Conservation (phyloP, 2,113 vertebrate species). For the Onychostoma macrolepis region DNA sequence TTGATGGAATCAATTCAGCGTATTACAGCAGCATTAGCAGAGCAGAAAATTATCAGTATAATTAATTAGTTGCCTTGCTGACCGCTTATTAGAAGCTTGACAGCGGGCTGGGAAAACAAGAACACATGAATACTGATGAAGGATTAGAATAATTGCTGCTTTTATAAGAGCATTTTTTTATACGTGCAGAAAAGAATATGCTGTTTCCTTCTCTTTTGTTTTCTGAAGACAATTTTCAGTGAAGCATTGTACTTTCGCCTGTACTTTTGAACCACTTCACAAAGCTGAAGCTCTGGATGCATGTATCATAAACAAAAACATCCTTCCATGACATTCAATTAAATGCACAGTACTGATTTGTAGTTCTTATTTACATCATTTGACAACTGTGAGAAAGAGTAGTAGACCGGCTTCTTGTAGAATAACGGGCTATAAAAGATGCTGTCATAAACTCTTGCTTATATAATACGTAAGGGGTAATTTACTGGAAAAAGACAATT, state of each 20-base stretch:
- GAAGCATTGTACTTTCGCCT: not conserved
- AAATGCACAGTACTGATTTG: not conserved
- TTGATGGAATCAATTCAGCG: conserved; percentile 16
- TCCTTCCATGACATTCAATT: not conserved
- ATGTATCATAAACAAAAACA: not conserved
- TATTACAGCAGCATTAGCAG: conserved; percentile 1
- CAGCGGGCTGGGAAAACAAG: not conserved
- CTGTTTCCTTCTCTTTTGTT: not conserved
- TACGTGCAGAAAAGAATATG: not conserved
- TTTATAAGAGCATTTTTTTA: not conserved
- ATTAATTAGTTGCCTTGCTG: conserved; percentile 30
- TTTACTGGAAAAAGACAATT: not conserved
- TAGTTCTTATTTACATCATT: not conserved
- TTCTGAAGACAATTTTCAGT: not conserved
- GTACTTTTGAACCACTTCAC: not conserved
- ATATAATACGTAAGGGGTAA: not conserved
- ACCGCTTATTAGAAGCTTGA: conserved; percentile 29
- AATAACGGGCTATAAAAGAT: not conserved
- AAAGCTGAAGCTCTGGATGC: not conserved
- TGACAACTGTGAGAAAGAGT: not conserved
- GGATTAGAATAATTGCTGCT: not conserved
- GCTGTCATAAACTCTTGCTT: not conserved
- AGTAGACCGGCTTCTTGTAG: not conserved
- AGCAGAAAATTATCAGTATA: conserved; percentile 41
- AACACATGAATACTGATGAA: conserved; percentile 3